Percentiles rank a stretch among this genome's conserved stretches.
Evolutionary conservation across 2,113 vertebrate species (phyloP).

Genomic region (Danio rerio): DNA sequence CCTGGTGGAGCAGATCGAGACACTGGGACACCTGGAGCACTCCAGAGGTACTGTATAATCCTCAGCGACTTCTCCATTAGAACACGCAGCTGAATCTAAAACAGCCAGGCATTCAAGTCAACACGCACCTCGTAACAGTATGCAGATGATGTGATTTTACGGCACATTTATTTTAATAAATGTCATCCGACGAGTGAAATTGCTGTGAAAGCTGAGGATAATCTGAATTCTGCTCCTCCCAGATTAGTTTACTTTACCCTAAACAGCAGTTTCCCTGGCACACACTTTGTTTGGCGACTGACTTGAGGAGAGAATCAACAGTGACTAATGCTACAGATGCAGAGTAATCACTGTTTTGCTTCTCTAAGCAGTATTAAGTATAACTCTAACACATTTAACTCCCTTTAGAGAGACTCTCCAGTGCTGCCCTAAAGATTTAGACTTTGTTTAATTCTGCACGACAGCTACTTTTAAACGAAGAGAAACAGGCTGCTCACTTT

Average conservation of each 20-base stretch:
- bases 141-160: background rate
- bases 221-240: background rate
- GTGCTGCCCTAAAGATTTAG: slow-evolving; percentile 10
- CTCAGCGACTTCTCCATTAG: too few relatives aligned
- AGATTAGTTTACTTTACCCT: slow-evolving; percentile 22
- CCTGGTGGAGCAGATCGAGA: slow-evolving; percentile 97
- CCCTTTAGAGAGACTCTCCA: background rate
- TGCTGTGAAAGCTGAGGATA: background rate
- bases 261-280: background rate
- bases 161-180: background rate
- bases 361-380: slow-evolving; percentile 41
- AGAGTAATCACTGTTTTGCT: slow-evolving; percentile 47
- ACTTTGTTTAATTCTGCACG: background rate
- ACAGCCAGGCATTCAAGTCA: background rate
- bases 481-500: slow-evolving; percentile 15
- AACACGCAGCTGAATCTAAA: background rate
- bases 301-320: slow-evolving; percentile 25
- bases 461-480: slow-evolving; percentile 26
- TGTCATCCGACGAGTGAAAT: background rate
- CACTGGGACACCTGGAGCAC: slow-evolving; percentile 89
- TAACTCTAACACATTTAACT: slow-evolving; percentile 20
- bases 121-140: background rate
- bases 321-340: slow-evolving; percentile 40
- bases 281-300: background rate
- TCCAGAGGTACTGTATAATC: slow-evolving; percentile 79